These are phyloP conservation scores for Antheraea yamamai DNA, from an alignment of 2,888 invertebrate species.

Conservation along the genomic window DNA sequence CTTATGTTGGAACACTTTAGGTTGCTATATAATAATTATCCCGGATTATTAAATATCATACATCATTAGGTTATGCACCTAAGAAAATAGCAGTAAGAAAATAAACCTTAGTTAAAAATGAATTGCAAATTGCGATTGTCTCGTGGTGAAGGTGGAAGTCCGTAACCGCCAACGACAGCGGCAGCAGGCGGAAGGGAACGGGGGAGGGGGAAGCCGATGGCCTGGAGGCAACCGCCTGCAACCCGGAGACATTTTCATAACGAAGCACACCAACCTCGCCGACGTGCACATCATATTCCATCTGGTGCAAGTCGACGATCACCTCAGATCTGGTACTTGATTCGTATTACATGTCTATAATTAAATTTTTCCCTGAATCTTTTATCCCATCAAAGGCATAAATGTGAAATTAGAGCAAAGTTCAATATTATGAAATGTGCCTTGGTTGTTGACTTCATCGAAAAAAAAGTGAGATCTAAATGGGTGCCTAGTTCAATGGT, in stretches of 20 bases:
- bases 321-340: conserved; percentile 62
- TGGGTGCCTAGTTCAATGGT: no score
- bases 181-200: conserved; percentile 83
- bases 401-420: no score
- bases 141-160: conserved; percentile 45
- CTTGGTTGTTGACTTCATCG: no score
- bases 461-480: no score
- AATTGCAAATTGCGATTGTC: neutral
- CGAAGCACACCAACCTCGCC: conserved; percentile 95
- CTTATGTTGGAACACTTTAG: no score
- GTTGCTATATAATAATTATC: no score
- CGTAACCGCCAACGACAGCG: conserved; percentile 50
- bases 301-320: conserved; percentile 92
- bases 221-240: conserved; percentile 79
- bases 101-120: neutral
- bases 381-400: no score
- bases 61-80: neutral
- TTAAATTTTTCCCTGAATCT: neutral
- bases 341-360: neutral
- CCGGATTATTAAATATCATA: no score
- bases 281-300: conserved; percentile 98
- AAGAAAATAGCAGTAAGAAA: neutral
- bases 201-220: conserved; percentile 70
- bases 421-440: no score
- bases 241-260: conserved; percentile 93